A percentile compares a stretch with the other conserved stretches of the same genome.
These are phyloP conservation scores for Strigops habroptila DNA, from an alignment of 2,113 vertebrate genomes.

Conservation along the genomic window DNA sequence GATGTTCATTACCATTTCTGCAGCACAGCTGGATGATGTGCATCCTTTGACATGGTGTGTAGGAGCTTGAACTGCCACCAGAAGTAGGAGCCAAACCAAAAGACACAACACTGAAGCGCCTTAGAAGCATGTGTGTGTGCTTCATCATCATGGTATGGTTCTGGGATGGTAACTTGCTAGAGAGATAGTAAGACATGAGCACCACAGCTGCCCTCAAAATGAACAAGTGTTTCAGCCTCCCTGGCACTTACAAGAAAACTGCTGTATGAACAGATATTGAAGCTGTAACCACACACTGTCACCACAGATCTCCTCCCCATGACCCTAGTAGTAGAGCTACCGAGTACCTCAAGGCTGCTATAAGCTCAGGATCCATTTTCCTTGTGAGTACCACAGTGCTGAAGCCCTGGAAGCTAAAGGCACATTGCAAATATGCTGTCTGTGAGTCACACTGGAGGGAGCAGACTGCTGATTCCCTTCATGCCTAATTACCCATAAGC, in stretches of 20 bases:
- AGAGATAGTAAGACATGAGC: background rate
- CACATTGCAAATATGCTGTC: slow-evolving; percentile 35
- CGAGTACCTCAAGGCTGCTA: slow-evolving; percentile 5
- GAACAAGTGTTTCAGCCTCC: background rate
- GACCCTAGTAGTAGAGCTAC: background rate
- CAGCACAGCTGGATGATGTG: background rate
- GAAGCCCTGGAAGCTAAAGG: slow-evolving; percentile 43
- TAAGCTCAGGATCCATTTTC: slow-evolving; percentile 13
- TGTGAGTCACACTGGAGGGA: slow-evolving; percentile 41
- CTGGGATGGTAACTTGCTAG: background rate
- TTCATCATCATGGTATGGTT: fast-evolving
- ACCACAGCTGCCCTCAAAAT: background rate
- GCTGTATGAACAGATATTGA: background rate
- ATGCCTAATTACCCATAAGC: slow-evolving; percentile 72
- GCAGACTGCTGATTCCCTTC: slow-evolving; percentile 62
- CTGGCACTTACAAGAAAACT: background rate
- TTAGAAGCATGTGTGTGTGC: background rate
- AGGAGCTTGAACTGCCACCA: background rate
- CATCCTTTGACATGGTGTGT: fast-evolving
- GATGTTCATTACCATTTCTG: background rate
- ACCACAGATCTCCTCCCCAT: background rate
- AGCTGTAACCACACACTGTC: fast-evolving
- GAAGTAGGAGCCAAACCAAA: background rate
- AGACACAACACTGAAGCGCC: background rate
- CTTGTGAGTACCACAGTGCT: background rate